Percentiles rank a stretch among this genome's conserved stretches.
phyloP scores from a whole-genome alignment of 2,888 invertebrate genomes.

The Acrobeloides nanus region DNA sequence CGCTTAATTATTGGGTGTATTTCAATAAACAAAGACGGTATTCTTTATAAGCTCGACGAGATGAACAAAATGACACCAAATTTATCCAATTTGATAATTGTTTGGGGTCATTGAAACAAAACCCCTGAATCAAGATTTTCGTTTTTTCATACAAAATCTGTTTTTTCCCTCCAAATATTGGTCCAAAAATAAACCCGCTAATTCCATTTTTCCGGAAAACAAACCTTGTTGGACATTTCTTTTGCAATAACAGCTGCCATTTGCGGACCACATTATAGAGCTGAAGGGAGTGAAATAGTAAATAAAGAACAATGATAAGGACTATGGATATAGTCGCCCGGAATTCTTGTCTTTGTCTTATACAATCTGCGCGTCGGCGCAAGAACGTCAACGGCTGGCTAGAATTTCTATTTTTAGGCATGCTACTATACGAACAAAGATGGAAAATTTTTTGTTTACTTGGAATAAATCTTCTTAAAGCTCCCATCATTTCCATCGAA shows the following conservation, averaged over 20 bases:
- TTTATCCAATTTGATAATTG: too few relatives aligned
- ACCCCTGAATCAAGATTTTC: too few relatives aligned
- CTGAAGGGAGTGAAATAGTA: constrained; percentile 46
- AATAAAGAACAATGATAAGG: constrained; percentile 48
- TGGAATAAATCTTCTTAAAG: too few relatives aligned
- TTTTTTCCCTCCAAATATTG: too few relatives aligned
- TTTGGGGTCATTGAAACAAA: too few relatives aligned
- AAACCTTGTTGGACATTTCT: constrained; percentile 47
- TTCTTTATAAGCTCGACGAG: too few relatives aligned
- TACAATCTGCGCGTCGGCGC: constrained; percentile 29
- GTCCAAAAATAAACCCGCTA: too few relatives aligned
- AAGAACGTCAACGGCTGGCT: constrained; percentile 21
- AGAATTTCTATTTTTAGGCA: constrained; percentile 6
- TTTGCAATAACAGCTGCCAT: constrained; percentile 45
- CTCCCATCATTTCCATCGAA: constrained; percentile 22
- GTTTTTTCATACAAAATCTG: too few relatives aligned
- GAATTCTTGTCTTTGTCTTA: constrained; percentile 45
- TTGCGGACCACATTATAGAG: constrained; percentile 44
- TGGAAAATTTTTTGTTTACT: not conserved
- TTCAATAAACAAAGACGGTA: too few relatives aligned
- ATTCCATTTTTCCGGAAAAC: not conserved
- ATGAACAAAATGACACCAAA: too few relatives aligned
- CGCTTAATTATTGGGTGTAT: too few relatives aligned
- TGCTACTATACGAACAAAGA: constrained; percentile 2
- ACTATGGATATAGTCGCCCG: constrained; percentile 46